Percentiles rank a stretch among this genome's conserved stretches.
Evolutionary conservation across 2,797 vertebrate genomes (phyloP).

Genomic region (Peromyscus melanophrys): DNA sequence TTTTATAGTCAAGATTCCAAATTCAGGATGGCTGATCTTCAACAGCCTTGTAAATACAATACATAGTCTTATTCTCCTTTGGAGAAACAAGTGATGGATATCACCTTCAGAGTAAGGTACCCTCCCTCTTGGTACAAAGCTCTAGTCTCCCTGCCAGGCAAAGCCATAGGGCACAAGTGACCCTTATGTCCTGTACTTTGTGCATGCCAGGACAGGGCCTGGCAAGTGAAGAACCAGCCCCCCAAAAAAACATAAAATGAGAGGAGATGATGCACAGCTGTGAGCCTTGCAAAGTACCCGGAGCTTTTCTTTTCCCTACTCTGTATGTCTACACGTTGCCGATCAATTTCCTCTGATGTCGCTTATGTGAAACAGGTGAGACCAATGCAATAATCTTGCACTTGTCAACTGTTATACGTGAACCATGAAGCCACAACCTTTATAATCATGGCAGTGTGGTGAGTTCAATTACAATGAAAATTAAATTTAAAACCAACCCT

Average conservation of each 20-base stretch:
- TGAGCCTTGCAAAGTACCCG: neutral
- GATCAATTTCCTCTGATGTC: neutral
- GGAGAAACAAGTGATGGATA: neutral
- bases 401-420: neutral
- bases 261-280: neutral
- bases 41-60: neutral
- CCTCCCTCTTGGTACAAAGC: neutral
- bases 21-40: neutral
- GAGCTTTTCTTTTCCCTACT: neutral
- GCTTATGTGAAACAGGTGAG: neutral
- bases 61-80: too few relatives aligned
- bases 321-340: neutral
- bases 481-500: neutral
- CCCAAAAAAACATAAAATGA: neutral
- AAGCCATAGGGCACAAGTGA: neutral
- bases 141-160: neutral
- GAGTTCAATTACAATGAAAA: conserved; percentile 1
- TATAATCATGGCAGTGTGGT: neutral
- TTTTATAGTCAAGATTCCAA: neutral
- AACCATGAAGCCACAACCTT: neutral
- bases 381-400: neutral
- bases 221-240: neutral
- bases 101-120: neutral
- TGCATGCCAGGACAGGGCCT: neutral
- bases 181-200: neutral